phyloP scores from a whole-genome alignment of 64 coral and sea anemone genomes.

The Catalaphyllia jardinei region DNA sequence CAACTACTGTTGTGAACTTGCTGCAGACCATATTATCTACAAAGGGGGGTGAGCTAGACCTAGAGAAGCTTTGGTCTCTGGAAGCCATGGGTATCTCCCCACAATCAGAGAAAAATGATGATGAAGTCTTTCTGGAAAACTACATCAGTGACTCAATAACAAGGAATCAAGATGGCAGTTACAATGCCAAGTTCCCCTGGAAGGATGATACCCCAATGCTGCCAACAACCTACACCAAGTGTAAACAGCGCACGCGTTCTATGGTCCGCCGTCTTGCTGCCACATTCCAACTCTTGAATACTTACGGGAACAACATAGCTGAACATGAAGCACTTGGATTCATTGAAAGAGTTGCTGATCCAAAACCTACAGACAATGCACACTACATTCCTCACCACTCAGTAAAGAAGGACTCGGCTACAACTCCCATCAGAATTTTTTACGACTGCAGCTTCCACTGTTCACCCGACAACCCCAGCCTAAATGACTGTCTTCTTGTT shows the following conservation, averaged over 20 bases:
- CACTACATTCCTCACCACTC: too few species aligned
- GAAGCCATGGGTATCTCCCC: conserved; percentile 41
- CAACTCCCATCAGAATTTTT: conserved; percentile 58
- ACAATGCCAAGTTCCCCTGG: conserved; percentile 62
- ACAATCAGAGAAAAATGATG: neutral
- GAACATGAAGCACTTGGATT: conserved; percentile 49
- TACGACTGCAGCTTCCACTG: conserved; percentile 48
- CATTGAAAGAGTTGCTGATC: conserved; percentile 40
- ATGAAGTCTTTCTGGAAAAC: conserved; percentile 33
- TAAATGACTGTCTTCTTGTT: conserved; percentile 60
- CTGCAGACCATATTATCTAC: conserved; percentile 13
- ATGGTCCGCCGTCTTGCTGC: conserved; percentile 33
- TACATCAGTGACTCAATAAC: conserved; percentile 42
- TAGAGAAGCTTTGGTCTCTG: conserved; percentile 31
- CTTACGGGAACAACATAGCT: conserved; percentile 41
- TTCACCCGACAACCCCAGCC: conserved; percentile 31
- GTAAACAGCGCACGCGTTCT: conserved; percentile 17
- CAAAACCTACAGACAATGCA: too few species aligned
- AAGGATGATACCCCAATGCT: conserved; percentile 50
- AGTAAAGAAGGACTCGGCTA: neutral
- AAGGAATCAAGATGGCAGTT: conserved; percentile 49
- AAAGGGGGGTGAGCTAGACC: conserved; percentile 18
- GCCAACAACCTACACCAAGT: conserved; percentile 36
- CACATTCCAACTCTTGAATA: conserved; percentile 27
- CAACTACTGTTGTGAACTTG: conserved; percentile 17